These are phyloP conservation scores for Heteractis magnifica DNA, from an alignment of 92 coral and sea anemone species.

Conservation along the genomic window DNA sequence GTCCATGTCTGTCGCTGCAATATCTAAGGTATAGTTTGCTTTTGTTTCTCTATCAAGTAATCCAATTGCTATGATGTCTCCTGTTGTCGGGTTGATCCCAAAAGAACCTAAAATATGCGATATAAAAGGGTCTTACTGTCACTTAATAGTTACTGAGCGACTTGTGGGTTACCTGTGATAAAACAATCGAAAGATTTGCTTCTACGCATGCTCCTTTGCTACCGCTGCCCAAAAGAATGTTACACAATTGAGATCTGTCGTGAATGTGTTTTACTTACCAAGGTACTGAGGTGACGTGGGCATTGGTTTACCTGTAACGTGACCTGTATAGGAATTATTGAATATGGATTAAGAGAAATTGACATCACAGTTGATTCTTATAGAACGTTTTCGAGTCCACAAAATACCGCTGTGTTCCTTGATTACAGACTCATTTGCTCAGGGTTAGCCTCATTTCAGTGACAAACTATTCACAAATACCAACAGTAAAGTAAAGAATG, in stretches of 20 bases:
- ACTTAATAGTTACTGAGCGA: not conserved
- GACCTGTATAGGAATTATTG: constrained; percentile 52
- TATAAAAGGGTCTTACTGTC: not conserved
- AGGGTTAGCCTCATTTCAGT: too few species aligned
- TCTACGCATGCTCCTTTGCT: not conserved
- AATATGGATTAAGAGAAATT: not conserved
- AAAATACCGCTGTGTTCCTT: too few species aligned
- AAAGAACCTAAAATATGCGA: constrained; percentile 43
- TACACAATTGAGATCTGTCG: too few species aligned
- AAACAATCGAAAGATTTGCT: not conserved
- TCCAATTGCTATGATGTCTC: constrained; percentile 68
- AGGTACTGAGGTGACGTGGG: constrained; percentile 67
- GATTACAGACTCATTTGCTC: too few species aligned
- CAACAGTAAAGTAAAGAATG: too few species aligned
- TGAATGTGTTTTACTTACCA: constrained; percentile 32
- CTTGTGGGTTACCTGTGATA: not conserved
- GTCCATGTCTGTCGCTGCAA: constrained; percentile 78
- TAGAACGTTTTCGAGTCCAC: too few species aligned
- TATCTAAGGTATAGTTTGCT: constrained; percentile 67
- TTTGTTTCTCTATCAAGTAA: constrained; percentile 74
- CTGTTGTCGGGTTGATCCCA: constrained; percentile 47
- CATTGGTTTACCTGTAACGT: constrained; percentile 72
- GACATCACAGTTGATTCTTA: too few species aligned
- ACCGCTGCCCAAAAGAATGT: not conserved
- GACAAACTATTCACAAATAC: too few species aligned